Conservation (phyloP, 2,888 invertebrate species). For the Agriopis marginaria region DNA sequence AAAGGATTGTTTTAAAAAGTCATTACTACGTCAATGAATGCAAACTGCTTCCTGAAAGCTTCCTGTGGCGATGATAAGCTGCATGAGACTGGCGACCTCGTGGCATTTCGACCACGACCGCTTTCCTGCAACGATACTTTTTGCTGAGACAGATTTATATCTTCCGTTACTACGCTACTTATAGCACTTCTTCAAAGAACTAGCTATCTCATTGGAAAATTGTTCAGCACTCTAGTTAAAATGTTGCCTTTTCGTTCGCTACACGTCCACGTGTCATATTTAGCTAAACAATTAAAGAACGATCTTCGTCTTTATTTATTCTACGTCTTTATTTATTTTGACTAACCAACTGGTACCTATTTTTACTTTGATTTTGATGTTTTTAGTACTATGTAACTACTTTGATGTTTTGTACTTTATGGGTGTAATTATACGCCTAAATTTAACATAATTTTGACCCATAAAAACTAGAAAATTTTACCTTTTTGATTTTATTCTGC, state of each 20-base stretch:
- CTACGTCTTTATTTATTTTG: too few relatives aligned
- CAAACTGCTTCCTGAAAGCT: conserved; percentile 46
- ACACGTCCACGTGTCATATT: too few relatives aligned
- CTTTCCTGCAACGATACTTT: conserved; percentile 53
- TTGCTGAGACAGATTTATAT: conserved; percentile 65
- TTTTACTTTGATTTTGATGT: too few relatives aligned
- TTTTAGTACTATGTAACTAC: too few relatives aligned
- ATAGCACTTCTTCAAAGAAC: conserved; percentile 50
- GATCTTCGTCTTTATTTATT: too few relatives aligned
- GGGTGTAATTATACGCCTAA: too few relatives aligned
- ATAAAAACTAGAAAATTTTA: too few relatives aligned
- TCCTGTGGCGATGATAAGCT: conserved; percentile 50
- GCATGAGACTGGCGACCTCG: conserved; percentile 49
- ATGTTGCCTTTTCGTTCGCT: conserved; percentile 20
- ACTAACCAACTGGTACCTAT: too few relatives aligned
- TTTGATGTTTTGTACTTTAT: too few relatives aligned
- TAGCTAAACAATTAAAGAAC: too few relatives aligned
- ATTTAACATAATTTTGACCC: too few relatives aligned
- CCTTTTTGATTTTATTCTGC: too few relatives aligned
- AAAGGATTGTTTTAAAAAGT: conserved; percentile 24
- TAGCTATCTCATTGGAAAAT: conserved; percentile 29
- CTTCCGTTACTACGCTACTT: conserved; percentile 59
- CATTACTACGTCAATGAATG: conserved; percentile 54
- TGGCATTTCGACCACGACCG: conserved; percentile 54
- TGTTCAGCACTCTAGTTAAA: conserved; percentile 31